Evolutionary conservation across 1,140 invertebrate genomes (phyloP).

Genomic region (Cheumatopsyche charites): DNA sequence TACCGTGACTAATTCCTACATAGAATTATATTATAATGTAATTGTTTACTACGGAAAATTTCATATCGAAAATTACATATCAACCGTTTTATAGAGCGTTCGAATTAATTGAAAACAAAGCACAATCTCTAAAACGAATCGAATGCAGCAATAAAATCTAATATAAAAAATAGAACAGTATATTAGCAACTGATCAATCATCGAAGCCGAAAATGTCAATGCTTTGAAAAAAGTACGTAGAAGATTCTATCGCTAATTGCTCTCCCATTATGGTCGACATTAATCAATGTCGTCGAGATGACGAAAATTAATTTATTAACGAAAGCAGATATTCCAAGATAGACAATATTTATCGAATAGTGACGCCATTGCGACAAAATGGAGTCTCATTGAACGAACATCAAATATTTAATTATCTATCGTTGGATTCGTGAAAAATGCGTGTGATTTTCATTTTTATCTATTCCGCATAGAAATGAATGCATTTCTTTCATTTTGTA

Average conservation of each 20-base stretch:
- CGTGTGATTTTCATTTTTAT: background rate
- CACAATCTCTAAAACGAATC: too few species aligned
- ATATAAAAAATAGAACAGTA: too few species aligned
- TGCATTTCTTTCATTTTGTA: background rate
- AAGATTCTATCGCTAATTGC: slow-evolving; percentile 25
- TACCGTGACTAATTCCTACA: slow-evolving; percentile 24
- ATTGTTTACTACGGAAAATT: slow-evolving; percentile 25
- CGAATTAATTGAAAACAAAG: too few species aligned
- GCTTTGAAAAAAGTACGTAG: background rate
- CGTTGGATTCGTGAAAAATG: background rate
- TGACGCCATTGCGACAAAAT: background rate
- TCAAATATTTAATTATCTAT: background rate
- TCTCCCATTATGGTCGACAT: slow-evolving; percentile 11
- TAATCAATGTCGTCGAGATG: slow-evolving; percentile 9
- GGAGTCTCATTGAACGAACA: background rate
- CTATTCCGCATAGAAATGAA: background rate
- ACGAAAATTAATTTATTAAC: slow-evolving; percentile 21
- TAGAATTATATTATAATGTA: slow-evolving; percentile 26
- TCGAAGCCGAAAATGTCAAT: background rate
- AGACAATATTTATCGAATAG: slow-evolving; percentile 1
- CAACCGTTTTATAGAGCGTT: too few species aligned
- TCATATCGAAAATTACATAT: slow-evolving; percentile 18
- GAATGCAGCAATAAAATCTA: too few species aligned
- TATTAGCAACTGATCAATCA: background rate
- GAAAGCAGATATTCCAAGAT: slow-evolving; percentile 9